phyloP scores from a whole-genome alignment of 2,797 vertebrate species.

The Enteromius thamalakanensis region DNA sequence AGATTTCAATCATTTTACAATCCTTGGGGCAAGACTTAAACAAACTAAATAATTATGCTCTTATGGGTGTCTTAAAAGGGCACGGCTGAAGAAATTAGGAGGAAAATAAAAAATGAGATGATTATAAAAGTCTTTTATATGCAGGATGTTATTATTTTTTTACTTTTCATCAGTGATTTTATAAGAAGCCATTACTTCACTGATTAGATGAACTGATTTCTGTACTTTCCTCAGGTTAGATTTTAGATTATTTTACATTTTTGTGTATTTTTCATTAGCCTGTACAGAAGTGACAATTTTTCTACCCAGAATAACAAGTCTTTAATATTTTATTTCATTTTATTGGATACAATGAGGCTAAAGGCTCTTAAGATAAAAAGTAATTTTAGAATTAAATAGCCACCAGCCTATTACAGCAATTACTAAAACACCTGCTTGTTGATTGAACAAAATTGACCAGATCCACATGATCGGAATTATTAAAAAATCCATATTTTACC shows the following conservation, averaged over 20 bases:
- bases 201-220: constrained; percentile 9
- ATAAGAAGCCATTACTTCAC: neutral
- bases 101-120: neutral
- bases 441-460: neutral
- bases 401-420: neutral
- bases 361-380: neutral
- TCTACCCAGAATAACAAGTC: neutral
- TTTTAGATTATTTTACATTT: neutral
- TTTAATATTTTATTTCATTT: neutral
- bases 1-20: neutral
- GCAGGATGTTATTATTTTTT: neutral
- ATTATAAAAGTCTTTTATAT: constrained; percentile 5
- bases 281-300: neutral
- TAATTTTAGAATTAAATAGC: neutral
- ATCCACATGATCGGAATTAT: neutral
- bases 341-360: neutral
- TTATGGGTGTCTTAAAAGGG: constrained; percentile 22
- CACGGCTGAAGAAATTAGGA: constrained; percentile 14
- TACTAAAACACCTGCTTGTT: neutral
- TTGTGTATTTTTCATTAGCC: neutral
- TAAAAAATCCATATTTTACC: too few relatives aligned
- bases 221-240: neutral
- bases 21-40: constrained; percentile 12
- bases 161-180: neutral
- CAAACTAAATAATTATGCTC: constrained; percentile 15